Base-by-base conservation (phyloP, 1,140 invertebrate species). In the Muscidifurax raptorellus region DNA sequence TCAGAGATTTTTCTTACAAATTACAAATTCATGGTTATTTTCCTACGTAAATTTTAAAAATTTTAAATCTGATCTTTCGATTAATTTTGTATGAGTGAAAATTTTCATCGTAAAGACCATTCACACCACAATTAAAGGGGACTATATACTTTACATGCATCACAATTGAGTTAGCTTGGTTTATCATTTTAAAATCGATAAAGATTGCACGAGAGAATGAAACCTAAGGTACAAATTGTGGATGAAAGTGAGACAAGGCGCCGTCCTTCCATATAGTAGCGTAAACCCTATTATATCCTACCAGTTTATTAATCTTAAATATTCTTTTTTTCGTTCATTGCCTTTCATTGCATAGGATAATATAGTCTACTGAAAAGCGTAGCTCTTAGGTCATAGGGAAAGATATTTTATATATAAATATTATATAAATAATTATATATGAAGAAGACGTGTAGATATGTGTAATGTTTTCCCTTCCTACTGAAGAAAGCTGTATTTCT, bases 211-310 rank as follows among this genome's bases (percentile, higher is more conserved):
- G 44, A 15, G 40, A 59, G 69, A 74, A n/a, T 0, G 52, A 66
- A 64, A 75, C 10, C 28, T 27, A n/a, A 66, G 80, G 18, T 64
- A 27, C 12, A 74, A 75, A 25, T 64, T 64, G 59, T 4, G 25
- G 52, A 36, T 52, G 28, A 64, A 30, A 28, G 71, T 47, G 30
- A 77, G 64, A 84, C 66, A 30, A 83, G 81, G 83, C 85, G 89
- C 86, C 87, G 89, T 89, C 87, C 86, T 90, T 86, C 87, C 81
- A n/a, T n/a, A n/a, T n/a, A 87, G 36, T 88, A 90, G 86, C 59
- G 83, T 87, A 85, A 69, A 72, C n/a, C 85, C 82, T 82, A 59
- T 86, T 84, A 85, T 84, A 85, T 86, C 82, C 86, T 84, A 82
- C 74, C 79, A 79, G 67, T 85, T 84, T 74, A 86, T 84, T 83